phyloP scores from a whole-genome alignment of 2,888 invertebrate species.

The Thelaira solivaga region DNA sequence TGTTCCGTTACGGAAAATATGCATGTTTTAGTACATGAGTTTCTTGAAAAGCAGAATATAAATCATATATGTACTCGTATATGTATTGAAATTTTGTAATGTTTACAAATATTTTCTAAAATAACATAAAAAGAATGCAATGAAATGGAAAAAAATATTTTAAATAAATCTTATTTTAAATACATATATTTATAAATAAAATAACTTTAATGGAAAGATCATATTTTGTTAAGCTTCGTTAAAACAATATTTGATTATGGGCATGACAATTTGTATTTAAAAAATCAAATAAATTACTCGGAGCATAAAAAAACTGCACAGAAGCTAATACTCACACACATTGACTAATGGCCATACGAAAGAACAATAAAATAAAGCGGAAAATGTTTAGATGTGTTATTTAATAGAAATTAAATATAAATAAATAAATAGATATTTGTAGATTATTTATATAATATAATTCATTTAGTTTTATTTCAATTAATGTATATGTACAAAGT shows the following conservation, averaged over 20 bases:
- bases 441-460: no score
- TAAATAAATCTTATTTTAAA: background rate
- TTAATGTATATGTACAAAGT: no score
- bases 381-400: slow-evolving; percentile 50
- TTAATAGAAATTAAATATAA: slow-evolving; percentile 57
- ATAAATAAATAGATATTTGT: slow-evolving; percentile 32
- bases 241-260: slow-evolving; percentile 55
- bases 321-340: slow-evolving; percentile 7
- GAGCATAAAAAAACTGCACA: slow-evolving; percentile 8
- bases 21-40: no score
- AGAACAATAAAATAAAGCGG: background rate
- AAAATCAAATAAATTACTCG: slow-evolving; percentile 44
- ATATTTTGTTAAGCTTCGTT: slow-evolving; percentile 53
- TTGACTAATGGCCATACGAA: background rate
- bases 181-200: slow-evolving; percentile 18
- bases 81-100: no score
- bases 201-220: slow-evolving; percentile 17
- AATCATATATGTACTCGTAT: no score
- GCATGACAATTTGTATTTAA: slow-evolving; percentile 46
- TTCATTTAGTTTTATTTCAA: no score
- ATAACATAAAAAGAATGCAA: background rate
- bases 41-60: no score
- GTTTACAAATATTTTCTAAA: no score
- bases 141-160: background rate
- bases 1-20: no score